Base-by-base conservation (phyloP, 1,140 invertebrate species). In the Parapsyche elsis region DNA sequence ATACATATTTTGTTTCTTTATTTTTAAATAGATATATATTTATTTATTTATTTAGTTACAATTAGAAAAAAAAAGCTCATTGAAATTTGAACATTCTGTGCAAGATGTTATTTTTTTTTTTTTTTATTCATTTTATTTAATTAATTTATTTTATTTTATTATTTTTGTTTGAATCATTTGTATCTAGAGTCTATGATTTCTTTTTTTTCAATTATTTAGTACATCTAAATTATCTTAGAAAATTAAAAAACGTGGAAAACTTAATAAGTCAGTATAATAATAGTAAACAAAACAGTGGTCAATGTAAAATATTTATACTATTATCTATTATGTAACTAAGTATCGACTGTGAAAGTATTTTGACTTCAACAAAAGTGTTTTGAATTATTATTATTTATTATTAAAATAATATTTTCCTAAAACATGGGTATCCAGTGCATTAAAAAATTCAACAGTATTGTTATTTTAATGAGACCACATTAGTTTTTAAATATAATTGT, bases 71-170 rank as follows among this genome's bases (percentile, higher is more conserved):
- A 83, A 83, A 83, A 83, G 82, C 82, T 83, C 82, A 81, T 83
- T 79, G 78, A 81, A 83, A 83, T 83, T 83, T 83, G 82, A 83
- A 83, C 82, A 83, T 83, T 83, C 77, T 73, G 82, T 83, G 82
- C 82, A 81, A 83, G 78, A 83, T 83, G 82, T 77, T 83, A 80
- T 76, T 14, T 53, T 59, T 74, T 19, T 12, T 71, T n/a, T n/a
- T n/a, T n/a, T n/a, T 24, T 30, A 38, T 74, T 74, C 16, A 67
- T 21, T 26, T 70, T 70, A 21, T 57, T 57, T 4, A 16, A 21
- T 67, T 16, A 74, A 19, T 61, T 19, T 61, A 61, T 19, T 19
- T 61, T 21, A 61, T 71, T 26, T 82, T 19, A 2, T 61, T 21
- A 61, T 71, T 26, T 82, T 82, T 78, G 77, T 71, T 81, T 73